A percentile compares a stretch with the other conserved stretches of the same genome.
phyloP scores from a whole-genome alignment of 2,113 vertebrate species.

The Rynchops niger region DNA sequence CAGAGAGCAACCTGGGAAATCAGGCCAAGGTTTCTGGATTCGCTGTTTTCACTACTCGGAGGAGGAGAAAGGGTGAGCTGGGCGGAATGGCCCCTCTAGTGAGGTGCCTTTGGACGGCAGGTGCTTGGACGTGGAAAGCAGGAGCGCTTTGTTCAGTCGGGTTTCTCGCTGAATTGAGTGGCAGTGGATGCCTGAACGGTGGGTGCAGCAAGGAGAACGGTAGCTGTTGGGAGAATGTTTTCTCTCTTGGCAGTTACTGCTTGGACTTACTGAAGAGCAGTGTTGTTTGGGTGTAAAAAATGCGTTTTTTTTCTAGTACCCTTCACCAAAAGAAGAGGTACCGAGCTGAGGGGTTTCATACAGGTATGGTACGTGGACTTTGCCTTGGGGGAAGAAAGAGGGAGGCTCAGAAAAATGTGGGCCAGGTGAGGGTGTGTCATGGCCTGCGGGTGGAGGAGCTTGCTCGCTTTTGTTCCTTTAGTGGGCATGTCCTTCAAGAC shows the following conservation, averaged over 20 bases:
- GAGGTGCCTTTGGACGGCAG: neutral
- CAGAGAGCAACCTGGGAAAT: neutral
- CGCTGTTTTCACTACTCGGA: neutral
- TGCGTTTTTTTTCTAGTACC: neutral
- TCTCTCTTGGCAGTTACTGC: neutral
- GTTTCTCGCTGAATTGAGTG: neutral
- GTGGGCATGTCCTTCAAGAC: neutral
- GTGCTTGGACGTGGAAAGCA: neutral
- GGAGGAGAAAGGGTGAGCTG: neutral
- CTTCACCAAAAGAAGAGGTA: neutral
- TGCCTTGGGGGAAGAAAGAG: neutral
- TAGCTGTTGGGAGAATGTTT: neutral
- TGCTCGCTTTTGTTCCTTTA: neutral
- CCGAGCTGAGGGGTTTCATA: fast-evolving
- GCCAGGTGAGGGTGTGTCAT: neutral
- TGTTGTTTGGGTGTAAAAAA: neutral
- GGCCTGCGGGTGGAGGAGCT: neutral
- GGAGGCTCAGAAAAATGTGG: neutral
- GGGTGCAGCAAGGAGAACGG: neutral
- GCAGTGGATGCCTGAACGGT: neutral
- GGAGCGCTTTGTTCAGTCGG: neutral
- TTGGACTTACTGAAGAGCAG: neutral
- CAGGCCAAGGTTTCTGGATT: neutral
- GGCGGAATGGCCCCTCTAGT: neutral
- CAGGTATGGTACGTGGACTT: neutral